These are phyloP conservation scores for Trididemnum nubilum DNA, from an alignment of 23 tunicate species.

Conservation along the genomic window DNA sequence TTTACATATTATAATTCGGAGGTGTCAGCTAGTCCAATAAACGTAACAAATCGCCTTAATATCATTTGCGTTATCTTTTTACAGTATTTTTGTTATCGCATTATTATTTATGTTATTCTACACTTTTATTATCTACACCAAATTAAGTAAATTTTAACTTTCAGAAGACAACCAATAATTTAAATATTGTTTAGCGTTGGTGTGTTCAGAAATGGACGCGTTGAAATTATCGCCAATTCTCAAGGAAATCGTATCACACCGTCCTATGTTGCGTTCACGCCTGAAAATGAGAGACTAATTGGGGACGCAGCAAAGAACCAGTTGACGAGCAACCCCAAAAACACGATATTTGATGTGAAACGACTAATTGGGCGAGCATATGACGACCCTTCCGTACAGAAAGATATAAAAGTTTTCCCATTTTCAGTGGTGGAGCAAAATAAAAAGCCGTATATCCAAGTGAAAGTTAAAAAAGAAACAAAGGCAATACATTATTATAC, in stretches of 20 bases:
- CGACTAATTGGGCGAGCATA: slow-evolving; percentile 51
- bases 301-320: slow-evolving; percentile 83
- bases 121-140: too few relatives aligned
- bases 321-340: slow-evolving; percentile 59
- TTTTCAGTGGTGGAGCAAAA: slow-evolving; percentile 41
- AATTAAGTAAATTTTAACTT: too few relatives aligned
- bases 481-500: slow-evolving; percentile 30
- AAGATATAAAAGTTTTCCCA: slow-evolving; percentile 54
- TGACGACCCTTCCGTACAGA: slow-evolving; percentile 37
- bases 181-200: slow-evolving; percentile 38
- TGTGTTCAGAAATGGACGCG: slow-evolving; percentile 50
- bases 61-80: too few relatives aligned
- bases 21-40: too few relatives aligned
- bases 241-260: slow-evolving; percentile 80
- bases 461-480: slow-evolving; percentile 27
- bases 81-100: too few relatives aligned
- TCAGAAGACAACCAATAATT: too few relatives aligned
- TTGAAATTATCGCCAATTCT: slow-evolving; percentile 55
- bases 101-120: too few relatives aligned
- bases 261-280: slow-evolving; percentile 72
- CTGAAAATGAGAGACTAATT: slow-evolving; percentile 49
- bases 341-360: slow-evolving; percentile 68
- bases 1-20: too few relatives aligned
- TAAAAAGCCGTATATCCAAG: slow-evolving; percentile 51
- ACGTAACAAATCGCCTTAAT: too few relatives aligned